A percentile compares a stretch with the other conserved stretches of the same genome.
These are phyloP conservation scores for Ormyrus rosae DNA, from an alignment of 2,888 invertebrate genomes.

Conservation along the genomic window DNA sequence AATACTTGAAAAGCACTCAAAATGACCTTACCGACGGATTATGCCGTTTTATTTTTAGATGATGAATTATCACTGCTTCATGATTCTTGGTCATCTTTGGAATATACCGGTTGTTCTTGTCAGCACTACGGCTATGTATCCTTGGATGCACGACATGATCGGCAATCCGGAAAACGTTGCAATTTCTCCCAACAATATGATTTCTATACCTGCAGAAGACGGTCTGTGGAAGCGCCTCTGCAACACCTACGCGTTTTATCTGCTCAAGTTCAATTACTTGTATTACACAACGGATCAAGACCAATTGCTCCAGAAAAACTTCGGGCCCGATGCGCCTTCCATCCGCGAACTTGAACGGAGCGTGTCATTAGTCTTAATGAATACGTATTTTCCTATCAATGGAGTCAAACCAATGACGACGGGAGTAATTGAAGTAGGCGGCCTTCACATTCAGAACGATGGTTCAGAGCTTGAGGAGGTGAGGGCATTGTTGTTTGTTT, in stretches of 20 bases:
- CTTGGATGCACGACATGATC: constrained; percentile 61
- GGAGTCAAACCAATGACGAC: constrained; percentile 75
- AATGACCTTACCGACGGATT: too few species aligned
- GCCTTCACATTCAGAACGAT: constrained; percentile 76
- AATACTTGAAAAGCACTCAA: too few species aligned
- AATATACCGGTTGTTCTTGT: constrained; percentile 61
- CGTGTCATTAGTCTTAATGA: constrained; percentile 76
- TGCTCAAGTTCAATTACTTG: constrained; percentile 59
- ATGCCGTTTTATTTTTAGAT: constrained; percentile 9
- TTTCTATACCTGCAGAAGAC: constrained; percentile 58
- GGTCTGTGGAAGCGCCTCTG: constrained; percentile 59
- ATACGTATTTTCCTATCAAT: constrained; percentile 77
- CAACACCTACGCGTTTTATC: constrained; percentile 60
- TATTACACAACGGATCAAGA: constrained; percentile 61
- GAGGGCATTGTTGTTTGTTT: constrained; percentile 30
- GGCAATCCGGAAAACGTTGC: constrained; percentile 63
- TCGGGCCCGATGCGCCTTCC: constrained; percentile 69
- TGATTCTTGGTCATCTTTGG: constrained; percentile 61
- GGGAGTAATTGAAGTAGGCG: constrained; percentile 78
- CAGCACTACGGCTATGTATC: constrained; percentile 59
- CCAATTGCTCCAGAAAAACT: constrained; percentile 60
- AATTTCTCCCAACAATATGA: constrained; percentile 58
- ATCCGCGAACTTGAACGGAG: constrained; percentile 75
- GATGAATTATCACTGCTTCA: constrained; percentile 57
- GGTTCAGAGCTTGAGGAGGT: constrained; percentile 61